phyloP scores from a whole-genome alignment of 2,888 invertebrate species.

The Biston betularia region DNA sequence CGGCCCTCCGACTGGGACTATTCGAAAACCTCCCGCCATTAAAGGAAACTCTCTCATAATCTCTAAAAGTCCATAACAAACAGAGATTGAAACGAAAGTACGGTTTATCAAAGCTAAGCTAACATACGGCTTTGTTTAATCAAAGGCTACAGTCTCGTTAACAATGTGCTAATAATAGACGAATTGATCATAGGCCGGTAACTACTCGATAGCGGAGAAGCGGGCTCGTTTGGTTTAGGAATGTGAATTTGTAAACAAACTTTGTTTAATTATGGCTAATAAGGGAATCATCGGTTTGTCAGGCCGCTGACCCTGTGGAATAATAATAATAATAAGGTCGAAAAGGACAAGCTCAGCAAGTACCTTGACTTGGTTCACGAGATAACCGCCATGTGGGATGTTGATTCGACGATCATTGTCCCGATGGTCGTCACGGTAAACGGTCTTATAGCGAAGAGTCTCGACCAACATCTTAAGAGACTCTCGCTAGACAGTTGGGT shows the following conservation, averaged over 20 bases:
- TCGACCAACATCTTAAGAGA: too few relatives aligned
- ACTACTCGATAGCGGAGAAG: background rate
- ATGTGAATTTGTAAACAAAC: background rate
- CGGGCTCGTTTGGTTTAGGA: background rate
- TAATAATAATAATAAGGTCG: too few relatives aligned
- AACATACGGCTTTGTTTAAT: constrained; percentile 26
- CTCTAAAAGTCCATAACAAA: constrained; percentile 1
- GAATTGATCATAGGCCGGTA: constrained; percentile 12
- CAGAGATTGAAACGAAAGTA: constrained; percentile 14
- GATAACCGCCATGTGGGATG: too few relatives aligned
- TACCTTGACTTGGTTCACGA: too few relatives aligned
- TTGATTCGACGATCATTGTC: too few relatives aligned
- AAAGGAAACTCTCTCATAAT: background rate
- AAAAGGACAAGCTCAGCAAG: too few relatives aligned
- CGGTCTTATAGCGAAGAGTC: too few relatives aligned
- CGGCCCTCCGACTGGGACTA: background rate
- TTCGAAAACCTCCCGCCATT: too few relatives aligned
- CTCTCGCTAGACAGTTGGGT: too few relatives aligned
- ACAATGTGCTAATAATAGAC: constrained; percentile 24
- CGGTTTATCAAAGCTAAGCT: constrained; percentile 9
- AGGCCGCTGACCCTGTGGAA: background rate
- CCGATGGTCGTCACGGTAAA: too few relatives aligned
- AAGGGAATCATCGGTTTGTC: background rate
- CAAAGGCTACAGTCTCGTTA: constrained; percentile 10
- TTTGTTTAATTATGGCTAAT: background rate